These are phyloP conservation scores for Campopleginae sp. DNA, from an alignment of 2,888 invertebrate genomes.

Conservation along the genomic window DNA sequence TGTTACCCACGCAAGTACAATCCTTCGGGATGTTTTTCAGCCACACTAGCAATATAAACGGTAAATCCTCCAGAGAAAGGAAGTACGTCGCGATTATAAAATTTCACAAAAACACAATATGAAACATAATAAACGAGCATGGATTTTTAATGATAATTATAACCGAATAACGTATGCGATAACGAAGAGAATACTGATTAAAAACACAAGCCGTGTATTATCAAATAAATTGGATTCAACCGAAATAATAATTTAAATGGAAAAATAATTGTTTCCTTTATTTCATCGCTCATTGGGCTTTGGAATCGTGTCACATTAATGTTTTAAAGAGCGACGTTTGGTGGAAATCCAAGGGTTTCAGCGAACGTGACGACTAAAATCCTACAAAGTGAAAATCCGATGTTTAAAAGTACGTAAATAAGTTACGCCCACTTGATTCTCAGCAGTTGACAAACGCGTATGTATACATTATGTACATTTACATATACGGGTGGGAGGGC, in stretches of 20 bases:
- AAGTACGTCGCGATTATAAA: conserved; percentile 11
- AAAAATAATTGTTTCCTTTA: not conserved
- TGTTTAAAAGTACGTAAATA: not conserved
- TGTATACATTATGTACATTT: not conserved
- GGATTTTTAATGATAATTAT: conserved; percentile 12
- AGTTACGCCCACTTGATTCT: conserved; percentile 10
- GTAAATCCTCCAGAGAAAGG: not conserved
- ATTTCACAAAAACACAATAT: not conserved
- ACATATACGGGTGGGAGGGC: not conserved
- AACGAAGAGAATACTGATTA: not conserved
- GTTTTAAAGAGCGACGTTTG: too few relatives aligned
- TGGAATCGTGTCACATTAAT: too few relatives aligned
- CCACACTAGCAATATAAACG: conserved; percentile 8
- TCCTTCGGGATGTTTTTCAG: conserved; percentile 2
- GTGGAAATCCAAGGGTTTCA: too few relatives aligned
- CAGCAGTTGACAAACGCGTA: not conserved
- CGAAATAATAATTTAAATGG: not conserved
- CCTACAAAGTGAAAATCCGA: not conserved
- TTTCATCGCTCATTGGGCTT: not conserved
- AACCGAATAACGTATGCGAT: not conserved
- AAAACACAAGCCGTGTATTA: not conserved
- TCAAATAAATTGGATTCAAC: not conserved
- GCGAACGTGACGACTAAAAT: not conserved
- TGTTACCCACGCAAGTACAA: conserved; percentile 25
- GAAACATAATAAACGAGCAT: not conserved